These are phyloP conservation scores for Heliconius hortense DNA, from an alignment of 2,888 invertebrate genomes.

Conservation along the genomic window DNA sequence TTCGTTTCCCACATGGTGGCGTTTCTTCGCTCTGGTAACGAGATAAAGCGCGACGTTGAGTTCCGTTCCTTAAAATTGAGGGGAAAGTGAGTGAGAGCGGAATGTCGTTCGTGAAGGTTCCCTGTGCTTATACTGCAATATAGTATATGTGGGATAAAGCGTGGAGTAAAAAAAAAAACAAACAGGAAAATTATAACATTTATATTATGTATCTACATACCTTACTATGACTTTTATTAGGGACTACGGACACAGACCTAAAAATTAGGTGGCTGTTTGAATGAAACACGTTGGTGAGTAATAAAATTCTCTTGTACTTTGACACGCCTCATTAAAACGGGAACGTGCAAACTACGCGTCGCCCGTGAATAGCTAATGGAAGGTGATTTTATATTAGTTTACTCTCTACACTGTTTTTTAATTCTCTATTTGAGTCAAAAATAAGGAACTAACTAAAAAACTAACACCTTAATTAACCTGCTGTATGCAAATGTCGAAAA, in stretches of 20 bases:
- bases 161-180: background rate
- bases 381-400: constrained; percentile 1
- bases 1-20: too few species aligned
- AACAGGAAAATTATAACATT: constrained; percentile 4
- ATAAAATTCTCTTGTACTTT: constrained; percentile 26
- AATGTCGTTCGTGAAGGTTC: too few species aligned
- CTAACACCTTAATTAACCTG: too few species aligned
- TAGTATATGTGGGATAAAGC: background rate
- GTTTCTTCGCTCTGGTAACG: background rate
- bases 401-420: background rate
- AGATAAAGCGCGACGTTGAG: background rate
- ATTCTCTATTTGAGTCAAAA: background rate
- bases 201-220: too few species aligned
- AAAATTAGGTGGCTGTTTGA: constrained; percentile 17
- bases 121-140: background rate
- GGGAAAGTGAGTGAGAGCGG: too few species aligned
- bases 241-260: constrained; percentile 1
- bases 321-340: constrained; percentile 22
- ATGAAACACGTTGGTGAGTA: constrained; percentile 19
- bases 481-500: too few species aligned
- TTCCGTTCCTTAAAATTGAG: background rate
- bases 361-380: constrained; percentile 15
- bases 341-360: constrained; percentile 19
- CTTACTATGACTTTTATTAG: background rate
- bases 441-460: background rate